These are phyloP conservation scores for Watersipora subatra DNA, from an alignment of 1,140 invertebrate genomes.

Conservation along the genomic window DNA sequence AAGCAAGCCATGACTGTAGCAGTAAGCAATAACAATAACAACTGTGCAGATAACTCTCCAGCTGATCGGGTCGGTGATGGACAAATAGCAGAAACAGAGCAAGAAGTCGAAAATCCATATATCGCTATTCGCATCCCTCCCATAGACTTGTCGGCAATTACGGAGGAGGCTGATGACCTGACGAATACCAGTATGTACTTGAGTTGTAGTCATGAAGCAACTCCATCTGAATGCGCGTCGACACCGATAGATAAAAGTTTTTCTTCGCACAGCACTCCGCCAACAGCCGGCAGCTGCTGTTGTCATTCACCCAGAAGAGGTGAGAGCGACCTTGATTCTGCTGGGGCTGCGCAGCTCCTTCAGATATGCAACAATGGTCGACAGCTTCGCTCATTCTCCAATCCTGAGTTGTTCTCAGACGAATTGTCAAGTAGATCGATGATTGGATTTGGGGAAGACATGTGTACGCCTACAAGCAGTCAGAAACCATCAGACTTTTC, in stretches of 20 bases:
- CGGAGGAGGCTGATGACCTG: not conserved
- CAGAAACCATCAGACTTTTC: no score
- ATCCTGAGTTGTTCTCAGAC: not conserved
- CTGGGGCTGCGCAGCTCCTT: no score
- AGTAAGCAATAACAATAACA: not conserved
- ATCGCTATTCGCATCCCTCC: not conserved
- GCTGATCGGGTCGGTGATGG: not conserved
- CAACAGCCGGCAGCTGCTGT: no score
- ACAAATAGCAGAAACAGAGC: no score
- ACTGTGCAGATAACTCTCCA: not conserved
- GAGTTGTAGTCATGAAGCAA: not conserved
- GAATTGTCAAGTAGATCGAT: not conserved
- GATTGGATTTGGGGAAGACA: not conserved
- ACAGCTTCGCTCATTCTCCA: not conserved
- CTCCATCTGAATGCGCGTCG: not conserved
- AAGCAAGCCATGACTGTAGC: not conserved
- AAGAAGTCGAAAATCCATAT: no score
- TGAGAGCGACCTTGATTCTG: not conserved
- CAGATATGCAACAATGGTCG: not conserved
- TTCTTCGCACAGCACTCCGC: not conserved
- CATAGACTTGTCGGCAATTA: not conserved
- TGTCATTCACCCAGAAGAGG: not conserved
- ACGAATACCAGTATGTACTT: not conserved
- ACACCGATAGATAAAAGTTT: not conserved
- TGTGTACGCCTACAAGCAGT: not conserved